Evolutionary conservation across 1,140 invertebrate genomes (phyloP).

Genomic region (Macrobrachium nipponense): DNA sequence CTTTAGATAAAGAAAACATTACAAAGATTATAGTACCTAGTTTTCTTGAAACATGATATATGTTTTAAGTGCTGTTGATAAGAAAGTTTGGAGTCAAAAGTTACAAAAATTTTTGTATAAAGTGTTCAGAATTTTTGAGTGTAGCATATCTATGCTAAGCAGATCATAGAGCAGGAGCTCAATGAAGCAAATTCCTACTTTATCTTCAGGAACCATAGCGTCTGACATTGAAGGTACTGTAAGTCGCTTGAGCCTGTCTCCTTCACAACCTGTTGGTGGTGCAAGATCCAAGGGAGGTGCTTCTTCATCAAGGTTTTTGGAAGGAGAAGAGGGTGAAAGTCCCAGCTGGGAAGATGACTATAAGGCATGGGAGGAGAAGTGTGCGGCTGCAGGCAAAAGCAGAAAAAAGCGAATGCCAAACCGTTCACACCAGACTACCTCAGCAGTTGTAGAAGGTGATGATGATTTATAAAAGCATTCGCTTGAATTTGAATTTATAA

Average conservation of each 20-base stretch:
- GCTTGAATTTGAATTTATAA: not conserved
- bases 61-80: too few species aligned
- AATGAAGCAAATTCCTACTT: too few species aligned
- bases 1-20: too few species aligned
- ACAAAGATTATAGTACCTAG: too few species aligned
- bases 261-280: conserved; percentile 45
- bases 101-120: too few species aligned
- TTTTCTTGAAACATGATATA: too few species aligned
- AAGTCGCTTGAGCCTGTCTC: conserved; percentile 46
- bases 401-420: conserved; percentile 35
- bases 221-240: conserved; percentile 34
- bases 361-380: conserved; percentile 73
- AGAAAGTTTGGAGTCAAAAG: too few species aligned
- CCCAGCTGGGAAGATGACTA: conserved; percentile 72
- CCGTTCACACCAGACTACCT: conserved; percentile 71
- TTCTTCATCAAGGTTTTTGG: conserved; percentile 55
- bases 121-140: too few species aligned
- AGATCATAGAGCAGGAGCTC: too few species aligned
- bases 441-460: conserved; percentile 63
- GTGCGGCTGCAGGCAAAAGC: conserved; percentile 58
- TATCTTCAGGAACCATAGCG: conserved; percentile 19
- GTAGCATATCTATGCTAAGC: too few species aligned
- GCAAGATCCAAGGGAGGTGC: conserved; percentile 48
- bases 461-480: not conserved
- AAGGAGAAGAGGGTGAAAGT: conserved; percentile 67